Conservation (phyloP, 2,113 vertebrate species). For the Colossoma macropomum region DNA sequence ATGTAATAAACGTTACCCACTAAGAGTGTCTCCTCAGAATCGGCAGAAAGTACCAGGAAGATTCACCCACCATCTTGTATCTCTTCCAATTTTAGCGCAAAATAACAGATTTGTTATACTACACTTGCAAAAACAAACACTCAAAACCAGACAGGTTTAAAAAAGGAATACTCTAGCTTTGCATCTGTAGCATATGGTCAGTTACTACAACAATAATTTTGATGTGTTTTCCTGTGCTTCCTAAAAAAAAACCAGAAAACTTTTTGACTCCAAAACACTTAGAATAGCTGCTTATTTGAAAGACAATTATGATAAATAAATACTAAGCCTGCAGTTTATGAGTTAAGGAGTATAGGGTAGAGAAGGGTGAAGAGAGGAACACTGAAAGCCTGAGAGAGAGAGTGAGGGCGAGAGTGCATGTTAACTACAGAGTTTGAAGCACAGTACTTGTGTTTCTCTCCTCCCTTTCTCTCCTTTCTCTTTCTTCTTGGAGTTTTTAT, state of each 20-base stretch:
- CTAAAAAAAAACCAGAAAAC: too few relatives aligned
- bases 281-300: background rate
- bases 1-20: constrained; percentile 20
- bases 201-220: too few relatives aligned
- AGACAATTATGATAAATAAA: background rate
- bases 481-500: constrained; percentile 68
- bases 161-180: background rate
- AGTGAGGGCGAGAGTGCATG: constrained; percentile 48
- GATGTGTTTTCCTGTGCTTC: too few relatives aligned
- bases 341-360: constrained; percentile 40
- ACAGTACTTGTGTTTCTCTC: constrained; percentile 37
- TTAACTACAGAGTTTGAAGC: constrained; percentile 68
- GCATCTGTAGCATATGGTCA: too few relatives aligned
- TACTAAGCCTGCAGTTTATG: background rate
- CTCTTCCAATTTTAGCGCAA: background rate
- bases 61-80: background rate
- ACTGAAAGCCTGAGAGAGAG: constrained; percentile 51
- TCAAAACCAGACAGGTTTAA: constrained; percentile 39
- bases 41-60: background rate
- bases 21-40: background rate
- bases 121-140: background rate
- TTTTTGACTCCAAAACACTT: too few relatives aligned
- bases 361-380: constrained; percentile 45
- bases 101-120: background rate
- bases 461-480: constrained; percentile 57